phyloP scores from a whole-genome alignment of 2,113 vertebrate species.

The Gobiocypris rarus region DNA sequence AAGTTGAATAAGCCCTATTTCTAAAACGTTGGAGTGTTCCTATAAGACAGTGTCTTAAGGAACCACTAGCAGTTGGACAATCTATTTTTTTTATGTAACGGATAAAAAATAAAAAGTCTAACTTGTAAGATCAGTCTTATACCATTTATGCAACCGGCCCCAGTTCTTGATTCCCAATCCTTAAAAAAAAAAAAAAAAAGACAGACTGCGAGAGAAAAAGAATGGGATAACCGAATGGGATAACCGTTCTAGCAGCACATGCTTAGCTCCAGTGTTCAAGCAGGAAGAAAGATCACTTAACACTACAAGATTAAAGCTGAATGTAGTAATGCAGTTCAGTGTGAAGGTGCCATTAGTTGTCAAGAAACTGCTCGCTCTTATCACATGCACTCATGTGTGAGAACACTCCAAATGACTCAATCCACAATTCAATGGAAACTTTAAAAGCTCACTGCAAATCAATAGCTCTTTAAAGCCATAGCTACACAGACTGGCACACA shows the following conservation, averaged over 20 bases:
- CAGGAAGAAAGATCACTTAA: not conserved
- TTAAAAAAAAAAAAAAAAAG: not conserved
- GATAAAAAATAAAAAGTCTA: too few relatives aligned
- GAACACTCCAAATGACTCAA: slow-evolving; percentile 1
- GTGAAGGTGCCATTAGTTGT: not conserved
- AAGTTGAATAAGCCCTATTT: too few relatives aligned
- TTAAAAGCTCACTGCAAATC: not conserved
- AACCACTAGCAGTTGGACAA: too few relatives aligned
- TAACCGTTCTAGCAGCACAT: not conserved
- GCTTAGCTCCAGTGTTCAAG: not conserved
- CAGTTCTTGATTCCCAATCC: not conserved
- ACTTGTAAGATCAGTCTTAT: too few relatives aligned
- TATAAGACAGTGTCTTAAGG: too few relatives aligned
- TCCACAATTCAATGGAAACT: not conserved
- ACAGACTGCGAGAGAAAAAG: not conserved
- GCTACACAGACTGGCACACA: not conserved
- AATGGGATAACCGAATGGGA: not conserved
- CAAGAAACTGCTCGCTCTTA: not conserved
- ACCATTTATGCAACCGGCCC: too few relatives aligned
- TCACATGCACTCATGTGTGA: not conserved
- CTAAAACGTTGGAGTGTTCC: too few relatives aligned
- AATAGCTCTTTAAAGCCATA: not conserved
- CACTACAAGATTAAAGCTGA: not conserved
- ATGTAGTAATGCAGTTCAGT: not conserved
- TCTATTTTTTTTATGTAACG: too few relatives aligned